Base-by-base conservation (phyloP, 2,113 vertebrate genomes). In the Tauraco erythrolophus region DNA sequence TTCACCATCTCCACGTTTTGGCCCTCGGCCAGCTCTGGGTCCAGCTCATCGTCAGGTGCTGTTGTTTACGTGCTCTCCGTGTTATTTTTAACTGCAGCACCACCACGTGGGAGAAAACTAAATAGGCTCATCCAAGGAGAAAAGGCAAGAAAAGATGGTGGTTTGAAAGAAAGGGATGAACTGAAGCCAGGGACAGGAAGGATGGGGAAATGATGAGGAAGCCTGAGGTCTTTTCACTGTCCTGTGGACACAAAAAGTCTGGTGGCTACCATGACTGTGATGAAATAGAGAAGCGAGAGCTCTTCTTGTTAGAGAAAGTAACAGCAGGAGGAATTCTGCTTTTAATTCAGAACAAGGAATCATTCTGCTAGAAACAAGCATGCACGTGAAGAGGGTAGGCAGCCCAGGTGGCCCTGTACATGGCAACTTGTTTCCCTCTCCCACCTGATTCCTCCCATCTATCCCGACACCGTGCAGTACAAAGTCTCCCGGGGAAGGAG, bases 71-170 rank as follows among this genome's bases (percentile, higher is more conserved):
- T 37, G 39, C 7, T 75, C 35, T 5, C 74, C 19, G 0, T 25
- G 88, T 83, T 91, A 64, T 78, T 96, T 89, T 94, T 95, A 89
- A 54, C 92, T 62, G 94, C 92, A 97, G 96, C 86, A 75, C 97
- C 97, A 96, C 95, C 96, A 28, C 61, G 92, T 87, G 97, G 96
- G 41, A 39, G 35, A 5, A 86, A 31, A 30, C 58, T 92, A 93
- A 89, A 79, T 5, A 35, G 56, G 50, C 24, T 69, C 27, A 5
- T 43, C 41, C 12, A 5, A 19, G 12, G 39, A 87, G 22, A 69
- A 37, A 12, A 41, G 25, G 10, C 7, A 30, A 24, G 41, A 46
- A 64, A 60, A 82, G 11, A 30, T 10, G 70, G 28, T 50, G 68
- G n/a, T 68, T 71, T 50, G 39, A 61, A 43, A 53, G 41, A 56